Evolutionary conservation across 2,888 invertebrate species (phyloP), one percentile per base, ranked within the genome.

Genomic region (Gnatocerus cornutus): DNA sequence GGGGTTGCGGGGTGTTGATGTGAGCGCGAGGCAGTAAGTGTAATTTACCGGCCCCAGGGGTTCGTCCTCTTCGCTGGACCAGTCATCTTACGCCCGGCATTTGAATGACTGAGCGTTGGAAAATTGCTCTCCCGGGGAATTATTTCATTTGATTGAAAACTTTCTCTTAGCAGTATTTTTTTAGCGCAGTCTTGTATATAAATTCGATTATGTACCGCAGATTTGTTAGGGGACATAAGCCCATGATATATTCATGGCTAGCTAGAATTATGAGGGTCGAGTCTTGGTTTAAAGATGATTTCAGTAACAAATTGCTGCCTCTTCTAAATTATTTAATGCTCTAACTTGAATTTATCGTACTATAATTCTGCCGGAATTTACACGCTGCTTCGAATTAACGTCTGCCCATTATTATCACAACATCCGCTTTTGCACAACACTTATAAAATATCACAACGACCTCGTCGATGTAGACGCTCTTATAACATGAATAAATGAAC

Each of bases 101-200:
- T 83, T 83, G 83, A 84, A 85, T 85, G 84, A 85, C 84, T 84
- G 84, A 84, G 81, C 89, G 89, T 87, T 88, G 88, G 88, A 88
- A 89, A 90, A 90, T 90, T 89, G 89, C 88, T 88, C 90, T 89
- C 90, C 85, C 81, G 90, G 90, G 90, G 90, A 90, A 90, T 90
- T 89, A 90, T 90, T 90, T 89, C 89, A 90, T 90, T 89, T 88
- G 90, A 90, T 90, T 89, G 89, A 87, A 87, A 87, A 87, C 84
- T 84, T 84, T 84, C 83, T 81, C 82, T 82, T 83, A 79, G 78
- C 80, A 79, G 82, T 77, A 81, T 82, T 84, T 83, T 81, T 84
- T 84, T 83, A 81, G 80, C 78, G 76, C 80, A 78, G 78, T 81
- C 81, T 81, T 81, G 82, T 82, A 84, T 82, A 83, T 83, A 85